phyloP scores from a whole-genome alignment of 2,888 invertebrate species.

The Andrena bicolor region DNA sequence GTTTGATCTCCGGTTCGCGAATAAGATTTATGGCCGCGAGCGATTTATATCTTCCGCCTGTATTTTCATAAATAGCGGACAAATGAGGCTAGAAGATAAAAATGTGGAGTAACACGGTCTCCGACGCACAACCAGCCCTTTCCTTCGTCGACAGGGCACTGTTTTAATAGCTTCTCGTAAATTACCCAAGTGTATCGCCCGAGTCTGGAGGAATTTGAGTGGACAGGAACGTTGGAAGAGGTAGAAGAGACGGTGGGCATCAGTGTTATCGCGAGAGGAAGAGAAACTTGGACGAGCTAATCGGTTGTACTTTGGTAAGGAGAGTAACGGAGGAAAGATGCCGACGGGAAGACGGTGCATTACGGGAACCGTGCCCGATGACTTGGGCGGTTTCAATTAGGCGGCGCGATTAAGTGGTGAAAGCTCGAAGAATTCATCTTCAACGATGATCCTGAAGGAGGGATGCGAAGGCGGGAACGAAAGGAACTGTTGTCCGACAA shows the following conservation, averaged over 20 bases:
- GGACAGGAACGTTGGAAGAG: too few relatives aligned
- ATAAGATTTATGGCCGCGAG: slow-evolving; percentile 29
- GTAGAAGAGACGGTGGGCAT: background rate
- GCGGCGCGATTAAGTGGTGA: slow-evolving; percentile 33
- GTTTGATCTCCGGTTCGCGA: slow-evolving; percentile 21
- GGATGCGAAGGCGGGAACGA: slow-evolving; percentile 58
- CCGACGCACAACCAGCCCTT: background rate
- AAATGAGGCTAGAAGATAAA: background rate
- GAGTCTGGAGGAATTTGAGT: background rate
- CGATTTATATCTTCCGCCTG: slow-evolving; percentile 7
- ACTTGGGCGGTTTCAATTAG: slow-evolving; percentile 24
- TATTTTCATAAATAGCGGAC: slow-evolving; percentile 25
- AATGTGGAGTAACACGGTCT: background rate
- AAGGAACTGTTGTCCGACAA: slow-evolving; percentile 50
- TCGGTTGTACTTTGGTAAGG: background rate
- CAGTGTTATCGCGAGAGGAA: background rate
- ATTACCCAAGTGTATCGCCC: background rate
- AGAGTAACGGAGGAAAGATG: slow-evolving; percentile 12
- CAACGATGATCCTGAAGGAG: slow-evolving; percentile 66
- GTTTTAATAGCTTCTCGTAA: background rate
- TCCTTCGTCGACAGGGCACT: background rate
- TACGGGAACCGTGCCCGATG: background rate
- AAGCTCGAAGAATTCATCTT: slow-evolving; percentile 26
- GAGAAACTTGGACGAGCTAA: background rate
- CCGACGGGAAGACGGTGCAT: background rate